A percentile compares a stretch with the other conserved stretches of the same genome.
phyloP scores from a whole-genome alignment of 2,113 vertebrate genomes.

The Varanus salvator region DNA sequence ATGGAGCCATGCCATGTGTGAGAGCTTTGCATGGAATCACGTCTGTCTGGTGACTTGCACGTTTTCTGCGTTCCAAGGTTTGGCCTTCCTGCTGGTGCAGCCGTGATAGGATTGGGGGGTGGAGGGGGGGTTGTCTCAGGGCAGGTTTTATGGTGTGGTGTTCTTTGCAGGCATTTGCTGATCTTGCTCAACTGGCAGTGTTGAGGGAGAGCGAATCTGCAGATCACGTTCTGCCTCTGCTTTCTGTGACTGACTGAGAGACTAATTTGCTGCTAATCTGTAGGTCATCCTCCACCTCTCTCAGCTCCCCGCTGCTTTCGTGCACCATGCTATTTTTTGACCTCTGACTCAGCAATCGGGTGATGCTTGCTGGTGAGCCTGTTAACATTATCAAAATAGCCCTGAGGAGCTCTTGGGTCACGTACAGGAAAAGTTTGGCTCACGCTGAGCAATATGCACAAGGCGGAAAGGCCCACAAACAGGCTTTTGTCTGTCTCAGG shows the following conservation, averaged over 20 bases:
- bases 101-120: background rate
- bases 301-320: background rate
- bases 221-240: background rate
- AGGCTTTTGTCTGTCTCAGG: background rate
- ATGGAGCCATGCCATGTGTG: too few relatives aligned
- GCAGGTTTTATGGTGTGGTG: background rate
- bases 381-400: slow-evolving; percentile 10
- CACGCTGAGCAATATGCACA: background rate
- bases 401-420: background rate
- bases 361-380: background rate
- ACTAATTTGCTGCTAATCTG: background rate
- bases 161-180: background rate
- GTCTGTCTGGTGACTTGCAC: background rate
- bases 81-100: background rate
- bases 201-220: background rate
- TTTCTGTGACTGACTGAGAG: background rate
- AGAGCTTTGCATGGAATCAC: background rate
- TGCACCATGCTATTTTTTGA: background rate
- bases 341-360: slow-evolving; percentile 6
- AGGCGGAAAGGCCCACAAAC: background rate
- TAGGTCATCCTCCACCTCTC: background rate
- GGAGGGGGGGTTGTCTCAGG: background rate
- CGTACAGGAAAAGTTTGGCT: background rate
- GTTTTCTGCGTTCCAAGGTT: background rate
- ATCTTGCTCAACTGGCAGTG: background rate